Percentiles rank a stretch among this genome's conserved stretches.
Conservation (phyloP, 1,140 invertebrate genomes). For the Drosophila nasuta region DNA sequence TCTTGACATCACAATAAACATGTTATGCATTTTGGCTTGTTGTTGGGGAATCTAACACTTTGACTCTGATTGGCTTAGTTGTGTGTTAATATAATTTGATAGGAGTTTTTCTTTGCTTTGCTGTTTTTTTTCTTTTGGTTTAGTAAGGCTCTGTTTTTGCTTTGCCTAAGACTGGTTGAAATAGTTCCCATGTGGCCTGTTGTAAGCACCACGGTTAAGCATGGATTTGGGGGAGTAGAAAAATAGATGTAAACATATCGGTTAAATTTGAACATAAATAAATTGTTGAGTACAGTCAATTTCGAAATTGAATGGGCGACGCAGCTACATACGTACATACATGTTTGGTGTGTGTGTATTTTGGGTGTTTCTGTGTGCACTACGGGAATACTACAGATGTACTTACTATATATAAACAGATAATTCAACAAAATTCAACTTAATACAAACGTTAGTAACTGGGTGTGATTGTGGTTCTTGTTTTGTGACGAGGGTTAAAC, state of each 20-base stretch:
- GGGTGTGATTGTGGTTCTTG: constrained; percentile 28
- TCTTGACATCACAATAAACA: constrained; percentile 63
- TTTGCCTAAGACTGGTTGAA: constrained; percentile 73
- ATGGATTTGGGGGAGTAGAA: constrained; percentile 60
- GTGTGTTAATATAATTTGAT: constrained; percentile 69
- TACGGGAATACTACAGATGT: constrained; percentile 39
- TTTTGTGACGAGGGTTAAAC: constrained; percentile 27
- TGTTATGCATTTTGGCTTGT: constrained; percentile 46
- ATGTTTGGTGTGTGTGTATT: constrained; percentile 21
- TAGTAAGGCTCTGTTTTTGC: constrained; percentile 56
- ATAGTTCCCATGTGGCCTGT: constrained; percentile 83
- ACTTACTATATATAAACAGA: constrained; percentile 51
- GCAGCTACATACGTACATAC: constrained; percentile 73
- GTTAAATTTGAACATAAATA: constrained; percentile 66
- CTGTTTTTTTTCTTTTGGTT: constrained; percentile 44
- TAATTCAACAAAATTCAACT: constrained; percentile 47
- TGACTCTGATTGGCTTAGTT: constrained; percentile 77
- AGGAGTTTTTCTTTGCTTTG: constrained; percentile 22
- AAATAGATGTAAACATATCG: constrained; percentile 63
- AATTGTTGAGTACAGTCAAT: constrained; percentile 29
- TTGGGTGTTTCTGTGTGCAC: constrained; percentile 56
- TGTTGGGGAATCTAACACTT: constrained; percentile 46
- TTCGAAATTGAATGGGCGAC: constrained; percentile 41
- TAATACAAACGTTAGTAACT: constrained; percentile 48
- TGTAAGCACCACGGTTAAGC: constrained; percentile 61